Evolutionary conservation across 2,888 invertebrate species (phyloP).

Genomic region (Notodonta ziczac): DNA sequence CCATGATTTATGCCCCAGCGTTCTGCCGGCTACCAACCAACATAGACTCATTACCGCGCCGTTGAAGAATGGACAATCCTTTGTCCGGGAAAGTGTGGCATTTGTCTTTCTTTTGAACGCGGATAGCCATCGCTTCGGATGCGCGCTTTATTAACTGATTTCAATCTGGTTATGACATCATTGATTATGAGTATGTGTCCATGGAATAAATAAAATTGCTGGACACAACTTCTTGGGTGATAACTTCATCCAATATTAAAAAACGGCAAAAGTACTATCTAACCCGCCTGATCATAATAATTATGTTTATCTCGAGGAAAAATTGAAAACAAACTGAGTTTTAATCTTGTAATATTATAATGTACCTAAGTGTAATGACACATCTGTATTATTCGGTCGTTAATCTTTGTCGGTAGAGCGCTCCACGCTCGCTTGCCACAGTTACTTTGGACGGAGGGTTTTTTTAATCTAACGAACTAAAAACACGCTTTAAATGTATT

Average conservation of each 20-base stretch:
- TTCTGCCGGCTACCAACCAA: slow-evolving; percentile 49
- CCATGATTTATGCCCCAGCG: slow-evolving; percentile 74
- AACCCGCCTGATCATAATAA: no score
- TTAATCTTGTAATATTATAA: slow-evolving; percentile 26
- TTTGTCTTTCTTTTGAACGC: slow-evolving; percentile 67
- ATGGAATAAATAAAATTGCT: neutral
- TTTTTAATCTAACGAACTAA: slow-evolving; percentile 46
- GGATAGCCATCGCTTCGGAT: slow-evolving; percentile 53
- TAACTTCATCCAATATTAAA: neutral
- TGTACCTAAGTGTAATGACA: slow-evolving; percentile 29
- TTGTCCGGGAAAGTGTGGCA: slow-evolving; percentile 68
- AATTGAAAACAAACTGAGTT: slow-evolving; percentile 26
- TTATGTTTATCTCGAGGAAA: slow-evolving; percentile 7
- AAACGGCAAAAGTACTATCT: neutral
- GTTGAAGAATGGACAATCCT: slow-evolving; percentile 74
- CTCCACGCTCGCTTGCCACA: slow-evolving; percentile 48
- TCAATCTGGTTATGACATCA: slow-evolving; percentile 37
- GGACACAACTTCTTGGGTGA: neutral
- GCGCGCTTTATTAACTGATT: slow-evolving; percentile 45
- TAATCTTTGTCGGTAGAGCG: slow-evolving; percentile 53
- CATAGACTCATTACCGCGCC: slow-evolving; percentile 70
- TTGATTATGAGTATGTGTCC: slow-evolving; percentile 28
- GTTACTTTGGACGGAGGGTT: slow-evolving; percentile 47
- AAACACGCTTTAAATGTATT: slow-evolving; percentile 44
- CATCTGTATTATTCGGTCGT: slow-evolving; percentile 46